A percentile compares a stretch with the other conserved stretches of the same genome.
phyloP scores from a whole-genome alignment of 2,113 vertebrate genomes.

The Pionites leucogaster region DNA sequence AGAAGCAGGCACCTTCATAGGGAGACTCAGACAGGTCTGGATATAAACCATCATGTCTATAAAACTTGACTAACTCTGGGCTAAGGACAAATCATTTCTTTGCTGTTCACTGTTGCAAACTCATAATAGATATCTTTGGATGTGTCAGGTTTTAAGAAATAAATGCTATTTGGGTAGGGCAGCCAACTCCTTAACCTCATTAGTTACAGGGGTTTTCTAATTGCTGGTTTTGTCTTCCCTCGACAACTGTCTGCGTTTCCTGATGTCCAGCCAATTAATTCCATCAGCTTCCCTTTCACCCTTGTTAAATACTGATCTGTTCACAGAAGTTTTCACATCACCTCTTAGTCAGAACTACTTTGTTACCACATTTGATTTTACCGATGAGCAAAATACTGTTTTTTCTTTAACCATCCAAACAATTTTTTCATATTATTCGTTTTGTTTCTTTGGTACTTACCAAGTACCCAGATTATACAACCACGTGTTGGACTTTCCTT shows the following conservation, averaged over 20 bases:
- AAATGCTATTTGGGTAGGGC: neutral
- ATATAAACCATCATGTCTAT: neutral
- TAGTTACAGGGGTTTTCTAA: neutral
- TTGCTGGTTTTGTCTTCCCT: neutral
- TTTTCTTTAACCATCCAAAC: neutral
- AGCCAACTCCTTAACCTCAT: neutral
- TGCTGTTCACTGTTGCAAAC: neutral
- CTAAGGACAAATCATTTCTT: neutral
- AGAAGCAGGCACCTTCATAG: neutral
- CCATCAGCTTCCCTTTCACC: neutral
- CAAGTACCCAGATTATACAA: neutral
- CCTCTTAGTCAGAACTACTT: neutral
- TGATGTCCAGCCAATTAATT: neutral
- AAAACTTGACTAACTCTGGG: neutral
- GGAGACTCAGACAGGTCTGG: neutral
- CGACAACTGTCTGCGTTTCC: neutral
- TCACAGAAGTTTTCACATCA: neutral
- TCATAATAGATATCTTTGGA: neutral
- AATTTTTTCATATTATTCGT: neutral
- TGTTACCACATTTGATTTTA: neutral
- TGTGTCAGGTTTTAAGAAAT: neutral
- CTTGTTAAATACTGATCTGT: neutral
- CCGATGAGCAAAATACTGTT: neutral
- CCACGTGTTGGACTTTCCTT: neutral
- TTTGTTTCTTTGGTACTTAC: neutral